Evolutionary conservation across 2,797 vertebrate genomes (phyloP), one percentile per base, ranked within the genome.

Genomic region (Anguilla obscura): DNA sequence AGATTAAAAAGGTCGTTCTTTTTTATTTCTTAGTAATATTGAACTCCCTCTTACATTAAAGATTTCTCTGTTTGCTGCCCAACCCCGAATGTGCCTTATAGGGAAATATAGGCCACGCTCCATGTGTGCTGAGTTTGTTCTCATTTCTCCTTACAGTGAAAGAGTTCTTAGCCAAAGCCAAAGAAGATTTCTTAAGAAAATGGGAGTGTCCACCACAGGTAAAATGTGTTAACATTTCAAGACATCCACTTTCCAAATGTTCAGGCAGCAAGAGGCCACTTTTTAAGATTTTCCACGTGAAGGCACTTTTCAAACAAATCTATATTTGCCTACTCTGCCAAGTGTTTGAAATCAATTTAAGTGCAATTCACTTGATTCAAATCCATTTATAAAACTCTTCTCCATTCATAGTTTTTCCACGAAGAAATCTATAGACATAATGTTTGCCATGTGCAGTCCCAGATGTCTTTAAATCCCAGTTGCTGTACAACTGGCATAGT

Each of bases 141-240:
- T 82, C 30, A 45, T 52, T 85, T 21, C 86, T 89, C 92, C 3
- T 93, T 96, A 91, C 92, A 99, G 98, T 99, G 98, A 99, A 99
- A 98, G 98, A 99, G 94, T 98, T 98, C 95, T 97, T 99, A 97
- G 98, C 97, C 94, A 99, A 98, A 97, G 98, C 99, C 97, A 99
- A 99, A 98, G 98, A 99, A 97, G 99, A 99, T 94, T 99, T 99
- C 95, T 96, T 98, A 96, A 97, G 95, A 96, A 99, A 98, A 96
- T 99, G 98, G 98, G 99, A 99, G 95, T 98, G 97, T 94, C 98
- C 98, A 87, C 95, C 97, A 95, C 98, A 98, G 98, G 99, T 99
- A 95, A 94, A 87, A 33, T 54, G 48, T 45, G 40, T 85, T 10
- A 24, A n/a, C n/a, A 50, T 48, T 8, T 69, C 27, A 1, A 87